phyloP scores from a whole-genome alignment of 2,888 invertebrate species.

The Thalpophila matura region DNA sequence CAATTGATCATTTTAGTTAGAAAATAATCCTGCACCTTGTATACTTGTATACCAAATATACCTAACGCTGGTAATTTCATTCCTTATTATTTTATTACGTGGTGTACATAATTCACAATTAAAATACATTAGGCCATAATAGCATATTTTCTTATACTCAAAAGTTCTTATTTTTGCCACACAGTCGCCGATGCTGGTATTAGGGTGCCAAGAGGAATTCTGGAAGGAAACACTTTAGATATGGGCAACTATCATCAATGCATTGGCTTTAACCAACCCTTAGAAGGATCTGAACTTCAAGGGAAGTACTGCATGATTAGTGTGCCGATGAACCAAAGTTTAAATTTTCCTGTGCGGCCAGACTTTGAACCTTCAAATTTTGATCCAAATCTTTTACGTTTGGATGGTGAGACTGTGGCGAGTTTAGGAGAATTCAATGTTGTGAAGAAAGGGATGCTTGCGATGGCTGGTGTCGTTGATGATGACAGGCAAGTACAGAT shows the following conservation, averaged over 20 bases:
- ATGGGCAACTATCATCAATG: constrained; percentile 75
- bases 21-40: too few species aligned
- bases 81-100: too few species aligned
- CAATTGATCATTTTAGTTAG: too few species aligned
- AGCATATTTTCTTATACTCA: too few species aligned
- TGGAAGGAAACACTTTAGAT: constrained; percentile 66
- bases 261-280: constrained; percentile 61
- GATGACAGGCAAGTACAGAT: constrained; percentile 47
- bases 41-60: too few species aligned
- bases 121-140: too few species aligned
- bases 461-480: constrained; percentile 44
- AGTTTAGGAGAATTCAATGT: constrained; percentile 22
- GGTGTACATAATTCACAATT: too few species aligned
- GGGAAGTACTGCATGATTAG: constrained; percentile 75
- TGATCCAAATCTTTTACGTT: constrained; percentile 45
- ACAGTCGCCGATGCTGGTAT: constrained; percentile 73
- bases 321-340: constrained; percentile 64
- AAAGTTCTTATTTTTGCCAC: background rate
- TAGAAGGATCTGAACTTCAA: constrained; percentile 58
- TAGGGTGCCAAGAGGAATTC: constrained; percentile 67
- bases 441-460: constrained; percentile 23
- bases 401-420: constrained; percentile 43
- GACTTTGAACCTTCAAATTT: constrained; percentile 14
- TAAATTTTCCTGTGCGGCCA: constrained; percentile 41
- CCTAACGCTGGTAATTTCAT: too few species aligned